phyloP scores from a whole-genome alignment of 2,888 invertebrate genomes.

The Formica aserva region DNA sequence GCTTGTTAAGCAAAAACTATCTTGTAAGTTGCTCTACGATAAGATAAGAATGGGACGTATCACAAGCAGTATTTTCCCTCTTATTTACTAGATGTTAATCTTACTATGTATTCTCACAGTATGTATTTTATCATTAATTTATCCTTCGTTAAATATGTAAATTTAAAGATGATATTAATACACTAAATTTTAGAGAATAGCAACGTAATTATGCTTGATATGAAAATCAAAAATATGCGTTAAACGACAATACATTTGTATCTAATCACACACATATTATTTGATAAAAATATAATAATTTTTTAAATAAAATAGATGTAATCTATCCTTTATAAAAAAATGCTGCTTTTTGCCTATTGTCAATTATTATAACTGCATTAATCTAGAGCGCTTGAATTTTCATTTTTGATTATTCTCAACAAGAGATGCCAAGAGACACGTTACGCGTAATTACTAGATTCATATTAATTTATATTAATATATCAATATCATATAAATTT shows the following conservation, averaged over 20 bases:
- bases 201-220: background rate
- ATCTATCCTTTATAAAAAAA: background rate
- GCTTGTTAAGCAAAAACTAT: constrained; percentile 38
- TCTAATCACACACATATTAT: background rate
- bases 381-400: background rate
- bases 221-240: background rate
- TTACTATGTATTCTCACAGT: background rate
- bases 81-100: background rate
- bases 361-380: background rate
- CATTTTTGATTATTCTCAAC: background rate
- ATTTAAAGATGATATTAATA: background rate
- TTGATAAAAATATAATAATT: background rate
- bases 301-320: background rate
- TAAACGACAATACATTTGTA: background rate
- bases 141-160: background rate
- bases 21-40: background rate
- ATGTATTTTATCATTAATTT: background rate
- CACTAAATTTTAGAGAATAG: background rate
- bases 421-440: background rate
- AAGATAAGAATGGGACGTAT: background rate
- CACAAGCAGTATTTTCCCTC: background rate
- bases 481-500: background rate
- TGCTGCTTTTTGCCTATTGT: background rate
- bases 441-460: background rate
- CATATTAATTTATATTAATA: background rate